phyloP scores from a whole-genome alignment of 2,888 invertebrate genomes.

The Hyles lineata region DNA sequence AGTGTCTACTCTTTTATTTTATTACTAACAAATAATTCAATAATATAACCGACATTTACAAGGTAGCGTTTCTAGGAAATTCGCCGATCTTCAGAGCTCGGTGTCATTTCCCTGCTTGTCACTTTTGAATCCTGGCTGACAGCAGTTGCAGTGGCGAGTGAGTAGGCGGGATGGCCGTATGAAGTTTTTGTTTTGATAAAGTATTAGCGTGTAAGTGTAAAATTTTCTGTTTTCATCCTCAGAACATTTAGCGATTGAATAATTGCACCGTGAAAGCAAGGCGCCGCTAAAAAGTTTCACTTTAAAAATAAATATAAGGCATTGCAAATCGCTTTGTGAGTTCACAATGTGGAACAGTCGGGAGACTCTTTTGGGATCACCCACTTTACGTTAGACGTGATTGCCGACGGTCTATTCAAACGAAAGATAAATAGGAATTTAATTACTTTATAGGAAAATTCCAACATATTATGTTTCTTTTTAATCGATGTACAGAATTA shows the following conservation, averaged over 20 bases:
- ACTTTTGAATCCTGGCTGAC: no score
- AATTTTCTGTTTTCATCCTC: background rate
- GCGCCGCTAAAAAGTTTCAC: constrained; percentile 5
- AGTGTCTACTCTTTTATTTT: no score
- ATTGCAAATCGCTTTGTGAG: background rate
- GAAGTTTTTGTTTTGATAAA: background rate
- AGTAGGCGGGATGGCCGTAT: no score
- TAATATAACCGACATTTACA: no score
- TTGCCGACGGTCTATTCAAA: constrained; percentile 2
- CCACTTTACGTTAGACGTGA: background rate
- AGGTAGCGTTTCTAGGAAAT: no score
- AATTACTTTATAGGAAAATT: background rate
- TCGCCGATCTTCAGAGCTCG: no score
- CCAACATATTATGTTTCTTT: no score
- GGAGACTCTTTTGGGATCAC: background rate
- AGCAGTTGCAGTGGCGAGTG: no score
- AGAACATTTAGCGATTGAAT: background rate
- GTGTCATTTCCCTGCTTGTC: no score
- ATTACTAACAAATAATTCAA: no score
- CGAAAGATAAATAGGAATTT: background rate
- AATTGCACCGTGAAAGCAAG: background rate
- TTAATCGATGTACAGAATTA: no score
- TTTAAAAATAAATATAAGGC: constrained; percentile 1
- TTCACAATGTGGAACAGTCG: background rate
- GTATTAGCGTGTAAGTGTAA: background rate